A percentile compares a stretch with the other conserved stretches of the same genome.
phyloP scores from a whole-genome alignment of 2,113 vertebrate genomes.

The Halichoeres trimaculatus region DNA sequence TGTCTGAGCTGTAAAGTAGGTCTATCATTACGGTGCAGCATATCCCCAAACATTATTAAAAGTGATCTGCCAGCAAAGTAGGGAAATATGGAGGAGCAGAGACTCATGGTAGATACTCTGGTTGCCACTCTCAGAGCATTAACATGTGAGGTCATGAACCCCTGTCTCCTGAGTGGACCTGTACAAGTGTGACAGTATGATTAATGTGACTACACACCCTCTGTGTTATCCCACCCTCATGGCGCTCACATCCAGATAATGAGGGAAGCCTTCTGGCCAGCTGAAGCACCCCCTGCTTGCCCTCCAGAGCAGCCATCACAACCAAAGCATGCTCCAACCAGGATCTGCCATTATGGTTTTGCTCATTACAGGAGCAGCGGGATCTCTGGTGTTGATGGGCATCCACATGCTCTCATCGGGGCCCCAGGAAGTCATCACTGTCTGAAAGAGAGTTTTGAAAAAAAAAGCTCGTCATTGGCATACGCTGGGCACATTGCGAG shows the following conservation, averaged over 20 bases:
- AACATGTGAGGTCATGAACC: slow-evolving; percentile 43
- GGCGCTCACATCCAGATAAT: slow-evolving; percentile 68
- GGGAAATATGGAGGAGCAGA: slow-evolving; percentile 4
- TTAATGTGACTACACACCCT: slow-evolving; percentile 61
- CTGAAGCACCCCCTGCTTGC: slow-evolving; percentile 40
- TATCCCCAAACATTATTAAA: slow-evolving; percentile 24
- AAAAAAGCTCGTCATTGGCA: slow-evolving; percentile 37
- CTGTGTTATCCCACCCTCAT: slow-evolving; percentile 45
- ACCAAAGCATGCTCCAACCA: slow-evolving; percentile 47
- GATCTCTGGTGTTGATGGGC: slow-evolving; percentile 56
- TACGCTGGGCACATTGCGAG: slow-evolving; percentile 1
- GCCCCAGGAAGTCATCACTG: slow-evolving; percentile 37
- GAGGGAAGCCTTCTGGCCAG: slow-evolving; percentile 53
- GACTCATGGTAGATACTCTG: background rate
- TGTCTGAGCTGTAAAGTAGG: slow-evolving; percentile 32
- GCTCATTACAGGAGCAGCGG: slow-evolving; percentile 74
- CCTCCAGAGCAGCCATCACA: slow-evolving; percentile 51
- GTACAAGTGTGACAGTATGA: slow-evolving; percentile 60
- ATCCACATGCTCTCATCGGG: slow-evolving; percentile 14
- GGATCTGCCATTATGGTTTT: slow-evolving; percentile 63
- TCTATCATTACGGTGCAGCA: slow-evolving; percentile 31
- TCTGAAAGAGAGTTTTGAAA: background rate
- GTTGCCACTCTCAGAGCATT: slow-evolving; percentile 17
- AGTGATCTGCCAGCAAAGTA: slow-evolving; percentile 23
- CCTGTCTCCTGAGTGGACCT: slow-evolving; percentile 47